Evolutionary conservation across 2,113 vertebrate genomes (phyloP).

Genomic region (Egretta garzetta): DNA sequence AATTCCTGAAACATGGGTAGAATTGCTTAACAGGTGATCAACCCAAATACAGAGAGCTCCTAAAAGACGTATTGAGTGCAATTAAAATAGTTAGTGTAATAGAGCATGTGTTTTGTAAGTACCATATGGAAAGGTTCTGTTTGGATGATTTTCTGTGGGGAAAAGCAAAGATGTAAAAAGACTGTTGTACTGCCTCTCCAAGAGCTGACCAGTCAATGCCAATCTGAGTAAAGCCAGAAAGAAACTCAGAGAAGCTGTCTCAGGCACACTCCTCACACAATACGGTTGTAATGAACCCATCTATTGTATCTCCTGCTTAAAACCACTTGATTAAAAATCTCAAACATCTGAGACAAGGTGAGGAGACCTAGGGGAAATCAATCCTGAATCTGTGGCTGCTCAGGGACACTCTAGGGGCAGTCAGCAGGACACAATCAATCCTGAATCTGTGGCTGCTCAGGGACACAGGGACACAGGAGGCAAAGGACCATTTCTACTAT

Average conservation of each 20-base stretch:
- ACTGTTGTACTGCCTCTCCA: background rate
- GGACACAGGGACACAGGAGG: background rate
- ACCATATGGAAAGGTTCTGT: background rate
- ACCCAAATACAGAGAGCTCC: background rate
- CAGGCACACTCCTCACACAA: background rate
- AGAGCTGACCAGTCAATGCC: background rate
- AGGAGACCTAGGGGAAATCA: background rate
- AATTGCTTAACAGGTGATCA: background rate
- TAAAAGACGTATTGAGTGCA: background rate
- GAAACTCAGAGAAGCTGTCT: background rate
- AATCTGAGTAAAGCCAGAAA: background rate
- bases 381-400: background rate
- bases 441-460: background rate
- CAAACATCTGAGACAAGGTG: background rate
- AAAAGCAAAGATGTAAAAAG: background rate
- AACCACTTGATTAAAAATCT: background rate
- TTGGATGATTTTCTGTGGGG: background rate
- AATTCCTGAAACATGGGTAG: background rate
- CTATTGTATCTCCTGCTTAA: background rate
- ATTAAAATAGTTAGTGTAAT: background rate
- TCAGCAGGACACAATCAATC: background rate
- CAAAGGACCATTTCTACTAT: background rate
- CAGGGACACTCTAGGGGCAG: background rate
- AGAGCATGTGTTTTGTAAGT: background rate
- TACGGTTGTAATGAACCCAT: background rate